These are phyloP conservation scores for Heteromormyrus szaboi DNA, from an alignment of 2,797 vertebrate genomes.

Conservation along the genomic window DNA sequence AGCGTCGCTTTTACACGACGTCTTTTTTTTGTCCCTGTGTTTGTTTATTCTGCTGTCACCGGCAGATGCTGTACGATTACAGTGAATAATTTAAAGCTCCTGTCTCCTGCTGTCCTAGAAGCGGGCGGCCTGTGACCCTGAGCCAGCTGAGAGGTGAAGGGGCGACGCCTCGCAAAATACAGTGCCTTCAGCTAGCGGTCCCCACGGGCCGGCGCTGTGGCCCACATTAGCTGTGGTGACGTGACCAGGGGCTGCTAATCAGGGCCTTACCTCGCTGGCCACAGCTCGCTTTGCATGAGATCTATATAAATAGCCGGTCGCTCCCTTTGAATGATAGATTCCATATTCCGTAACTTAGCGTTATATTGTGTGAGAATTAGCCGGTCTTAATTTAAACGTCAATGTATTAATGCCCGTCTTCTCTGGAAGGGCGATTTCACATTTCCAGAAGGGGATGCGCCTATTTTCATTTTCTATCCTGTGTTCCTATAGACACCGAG, in stretches of 20 bases:
- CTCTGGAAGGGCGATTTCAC: not conserved
- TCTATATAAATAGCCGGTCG: not conserved
- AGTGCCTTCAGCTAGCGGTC: not conserved
- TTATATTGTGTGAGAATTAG: not conserved
- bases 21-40: not conserved
- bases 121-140: not conserved
- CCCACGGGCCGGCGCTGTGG: not conserved
- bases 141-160: conserved; percentile 7
- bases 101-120: not conserved
- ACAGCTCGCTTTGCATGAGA: not conserved
- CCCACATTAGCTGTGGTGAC: conserved; percentile 9
- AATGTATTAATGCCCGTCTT: not conserved
- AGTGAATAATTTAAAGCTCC: conserved; percentile 21
- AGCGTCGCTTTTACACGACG: not conserved
- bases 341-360: not conserved
- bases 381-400: not conserved
- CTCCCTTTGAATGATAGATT: not conserved
- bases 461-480: not conserved
- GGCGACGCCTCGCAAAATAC: not conserved
- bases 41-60: not conserved
- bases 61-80: not conserved
- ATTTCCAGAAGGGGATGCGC: not conserved
- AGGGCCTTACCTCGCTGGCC: not conserved
- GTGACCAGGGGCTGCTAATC: not conserved
- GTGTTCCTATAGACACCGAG: not conserved